Base-by-base conservation (phyloP, 2,113 vertebrate genomes). In the Gulo gulo region DNA sequence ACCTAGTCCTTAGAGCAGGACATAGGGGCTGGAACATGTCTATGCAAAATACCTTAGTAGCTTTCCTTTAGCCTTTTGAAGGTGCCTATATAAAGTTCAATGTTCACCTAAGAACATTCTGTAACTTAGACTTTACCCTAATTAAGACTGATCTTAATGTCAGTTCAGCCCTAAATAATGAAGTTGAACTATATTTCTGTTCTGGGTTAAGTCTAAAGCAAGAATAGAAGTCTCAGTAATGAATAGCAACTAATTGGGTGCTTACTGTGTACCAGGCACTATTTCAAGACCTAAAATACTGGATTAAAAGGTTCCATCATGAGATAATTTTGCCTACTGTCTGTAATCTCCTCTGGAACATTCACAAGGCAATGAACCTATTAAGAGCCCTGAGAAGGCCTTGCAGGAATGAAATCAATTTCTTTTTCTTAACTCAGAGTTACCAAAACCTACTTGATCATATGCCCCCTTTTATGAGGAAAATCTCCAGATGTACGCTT, bases 121-220 rank as follows among this genome's bases (percentile, higher is more conserved):
- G 7, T 74, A 97, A 94, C 21, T 67, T 52, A 97, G 80, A 92
- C n/a, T 96, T 94, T 78, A 88, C 83, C 84, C 36, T 96, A 82
- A 94, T 92, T 92, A 94, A 94, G 36, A 96, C 63, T 29, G 50
- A 87, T 89, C 31, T 79, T 95, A 92, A 88, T 47, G 39, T 87
- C 31, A 94, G 21, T 74, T 86, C 94, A 86, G 36, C n/a, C 26
- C 74, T 74, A 92, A 87, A 82, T 83, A 55, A 87, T 55, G 47
- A 94, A 55, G 31, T 69, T 67, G 65, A 96, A 84, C 29, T 83
- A 31, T 61, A 69, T 89, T 92, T 95, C 42, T 50, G 29, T 94
- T 92, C 67, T 47, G n/a, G 94, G 31, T 65, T 52, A 91, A 95
- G 47, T 96, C 20, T 88, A 93, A 97, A 96, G 45, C 55, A 69